Conservation (phyloP, 2,797 vertebrate species). For the Alectoris magna region DNA sequence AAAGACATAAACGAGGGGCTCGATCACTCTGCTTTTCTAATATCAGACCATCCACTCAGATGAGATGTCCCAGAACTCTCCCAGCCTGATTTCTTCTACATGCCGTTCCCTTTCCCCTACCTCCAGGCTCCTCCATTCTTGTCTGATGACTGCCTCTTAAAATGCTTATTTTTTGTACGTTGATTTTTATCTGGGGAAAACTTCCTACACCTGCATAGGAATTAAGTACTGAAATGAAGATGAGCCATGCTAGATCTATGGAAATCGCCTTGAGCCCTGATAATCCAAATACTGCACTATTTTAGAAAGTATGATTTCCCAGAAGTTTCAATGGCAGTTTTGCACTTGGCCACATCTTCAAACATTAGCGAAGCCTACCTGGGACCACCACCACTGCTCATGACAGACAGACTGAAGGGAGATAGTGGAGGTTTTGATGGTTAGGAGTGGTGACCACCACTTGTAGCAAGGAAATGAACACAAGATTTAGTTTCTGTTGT, state of each 20-base stretch:
- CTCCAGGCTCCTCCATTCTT: background rate
- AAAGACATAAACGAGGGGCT: rapidly evolving
- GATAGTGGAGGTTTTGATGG: background rate
- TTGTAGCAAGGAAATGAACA: background rate
- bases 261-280: background rate
- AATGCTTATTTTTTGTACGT: background rate
- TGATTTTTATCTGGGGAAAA: background rate
- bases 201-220: background rate
- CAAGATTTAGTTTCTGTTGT: background rate
- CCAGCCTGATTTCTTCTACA: background rate
- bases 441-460: background rate
- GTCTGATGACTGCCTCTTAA: background rate
- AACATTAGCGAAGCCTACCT: background rate
- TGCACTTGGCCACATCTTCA: background rate
- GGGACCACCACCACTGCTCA: background rate
- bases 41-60: background rate
- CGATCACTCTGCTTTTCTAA: background rate
- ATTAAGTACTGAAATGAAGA: background rate
- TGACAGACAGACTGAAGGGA: background rate
- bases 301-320: background rate
- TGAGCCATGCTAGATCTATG: background rate
- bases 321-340: background rate
- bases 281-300: background rate
- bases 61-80: background rate
- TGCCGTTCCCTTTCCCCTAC: background rate